phyloP scores from a whole-genome alignment of 2,113 vertebrate genomes.

The Brachypodius melanocephalos region DNA sequence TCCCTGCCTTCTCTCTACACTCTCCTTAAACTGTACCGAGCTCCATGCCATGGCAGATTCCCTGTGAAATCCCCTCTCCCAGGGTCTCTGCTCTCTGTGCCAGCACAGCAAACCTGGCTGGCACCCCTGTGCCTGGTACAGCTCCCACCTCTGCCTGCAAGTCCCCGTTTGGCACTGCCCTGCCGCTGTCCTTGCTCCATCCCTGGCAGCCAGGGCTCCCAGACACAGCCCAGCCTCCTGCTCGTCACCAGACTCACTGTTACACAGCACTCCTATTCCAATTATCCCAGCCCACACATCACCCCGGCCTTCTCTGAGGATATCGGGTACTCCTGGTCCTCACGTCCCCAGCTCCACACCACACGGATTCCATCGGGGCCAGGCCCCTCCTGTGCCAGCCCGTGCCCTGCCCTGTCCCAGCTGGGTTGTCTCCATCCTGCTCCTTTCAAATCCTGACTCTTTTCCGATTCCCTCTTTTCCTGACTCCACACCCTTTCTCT shows the following conservation, averaged over 20 bases:
- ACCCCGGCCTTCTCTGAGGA: background rate
- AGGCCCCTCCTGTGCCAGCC: background rate
- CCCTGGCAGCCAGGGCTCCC: too few species aligned
- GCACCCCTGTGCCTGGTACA: background rate
- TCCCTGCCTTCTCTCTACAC: too few species aligned
- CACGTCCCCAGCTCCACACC: fast-evolving
- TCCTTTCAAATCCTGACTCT: fast-evolving
- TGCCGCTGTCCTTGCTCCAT: background rate
- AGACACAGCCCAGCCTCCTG: background rate
- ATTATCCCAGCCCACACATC: background rate
- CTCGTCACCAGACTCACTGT: fast-evolving
- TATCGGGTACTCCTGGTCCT: fast-evolving
- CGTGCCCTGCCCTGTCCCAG: fast-evolving
- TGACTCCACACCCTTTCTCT: fast-evolving
- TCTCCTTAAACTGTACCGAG: fast-evolving
- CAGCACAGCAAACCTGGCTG: background rate
- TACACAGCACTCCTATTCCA: background rate
- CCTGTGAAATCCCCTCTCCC: background rate
- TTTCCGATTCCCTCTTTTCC: background rate
- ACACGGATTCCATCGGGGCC: background rate
- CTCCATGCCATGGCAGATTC: background rate
- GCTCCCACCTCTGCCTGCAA: background rate
- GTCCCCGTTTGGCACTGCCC: background rate
- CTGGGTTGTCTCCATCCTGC: fast-evolving
- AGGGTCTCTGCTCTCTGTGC: fast-evolving